Conservation (phyloP, 2,888 invertebrate genomes). For the Epirrhoe alternata region DNA sequence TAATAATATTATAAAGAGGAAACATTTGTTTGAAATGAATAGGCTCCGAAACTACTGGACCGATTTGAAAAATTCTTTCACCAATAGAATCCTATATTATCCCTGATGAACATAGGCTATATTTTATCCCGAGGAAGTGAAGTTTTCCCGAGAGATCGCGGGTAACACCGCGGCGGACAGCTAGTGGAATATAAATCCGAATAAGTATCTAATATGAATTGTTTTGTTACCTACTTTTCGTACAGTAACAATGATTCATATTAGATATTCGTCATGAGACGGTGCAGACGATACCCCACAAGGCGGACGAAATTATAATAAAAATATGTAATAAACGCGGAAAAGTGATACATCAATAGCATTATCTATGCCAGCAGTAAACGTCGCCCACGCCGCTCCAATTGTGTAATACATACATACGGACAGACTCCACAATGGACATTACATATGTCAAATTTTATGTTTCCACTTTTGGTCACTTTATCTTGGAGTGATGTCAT, state of each 20-base stretch:
- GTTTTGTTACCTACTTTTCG: too few species aligned
- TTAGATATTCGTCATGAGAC: not conserved
- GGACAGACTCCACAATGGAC: conserved; percentile 39
- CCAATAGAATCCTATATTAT: too few species aligned
- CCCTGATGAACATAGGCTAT: too few species aligned
- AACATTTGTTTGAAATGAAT: too few species aligned
- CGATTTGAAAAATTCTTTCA: too few species aligned
- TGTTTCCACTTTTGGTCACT: conserved; percentile 46
- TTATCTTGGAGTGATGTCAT: conserved; percentile 44
- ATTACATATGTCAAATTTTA: conserved; percentile 45
- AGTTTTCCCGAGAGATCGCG: too few species aligned
- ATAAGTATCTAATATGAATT: too few species aligned
- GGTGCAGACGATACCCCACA: conserved; percentile 10
- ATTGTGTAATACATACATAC: conserved; percentile 52
- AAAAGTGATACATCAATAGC: conserved; percentile 42
- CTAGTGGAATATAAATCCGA: too few species aligned
- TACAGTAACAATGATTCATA: not conserved
- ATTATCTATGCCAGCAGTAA: conserved; percentile 58
- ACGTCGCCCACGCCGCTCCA: conserved; percentile 59
- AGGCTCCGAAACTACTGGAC: too few species aligned
- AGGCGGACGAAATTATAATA: conserved; percentile 40
- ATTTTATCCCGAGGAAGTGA: too few species aligned
- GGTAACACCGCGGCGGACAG: too few species aligned
- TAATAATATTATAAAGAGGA: too few species aligned
- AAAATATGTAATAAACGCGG: conserved; percentile 43